Conservation (phyloP, 1,140 invertebrate species). For the Drosophila willistoni region DNA sequence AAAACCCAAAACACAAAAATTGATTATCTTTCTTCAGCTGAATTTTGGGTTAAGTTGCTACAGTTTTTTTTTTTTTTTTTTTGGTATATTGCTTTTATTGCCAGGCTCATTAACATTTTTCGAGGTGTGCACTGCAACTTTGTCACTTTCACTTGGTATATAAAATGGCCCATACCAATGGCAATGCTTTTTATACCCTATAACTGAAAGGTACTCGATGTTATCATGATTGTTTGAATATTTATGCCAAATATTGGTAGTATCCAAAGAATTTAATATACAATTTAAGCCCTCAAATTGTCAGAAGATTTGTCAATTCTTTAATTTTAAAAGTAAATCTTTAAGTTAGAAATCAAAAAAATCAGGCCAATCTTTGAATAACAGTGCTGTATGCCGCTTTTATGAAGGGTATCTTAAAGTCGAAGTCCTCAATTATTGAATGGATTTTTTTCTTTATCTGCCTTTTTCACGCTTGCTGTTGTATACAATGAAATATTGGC, state of each 20-base stretch:
- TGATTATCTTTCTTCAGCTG: conserved; percentile 50
- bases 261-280: no score
- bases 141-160: conserved; percentile 80
- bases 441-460: conserved; percentile 27
- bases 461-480: conserved; percentile 30
- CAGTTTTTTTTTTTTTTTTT: conserved; percentile 53
- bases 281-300: no score
- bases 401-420: conserved; percentile 1
- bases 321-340: no score
- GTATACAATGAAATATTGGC: conserved; percentile 70
- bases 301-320: no score
- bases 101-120: conserved; percentile 76
- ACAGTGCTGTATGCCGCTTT: background rate
- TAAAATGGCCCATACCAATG: conserved; percentile 75
- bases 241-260: background rate
- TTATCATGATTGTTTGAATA: background rate
- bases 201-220: background rate
- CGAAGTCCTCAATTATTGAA: background rate
- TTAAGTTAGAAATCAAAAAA: no score
- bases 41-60: conserved; percentile 68
- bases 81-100: conserved; percentile 44
- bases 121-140: conserved; percentile 78
- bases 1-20: conserved; percentile 29
- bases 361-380: no score
- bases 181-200: conserved; percentile 50